Conservation (phyloP, 1,140 invertebrate species). For the Cydia strobilella region DNA sequence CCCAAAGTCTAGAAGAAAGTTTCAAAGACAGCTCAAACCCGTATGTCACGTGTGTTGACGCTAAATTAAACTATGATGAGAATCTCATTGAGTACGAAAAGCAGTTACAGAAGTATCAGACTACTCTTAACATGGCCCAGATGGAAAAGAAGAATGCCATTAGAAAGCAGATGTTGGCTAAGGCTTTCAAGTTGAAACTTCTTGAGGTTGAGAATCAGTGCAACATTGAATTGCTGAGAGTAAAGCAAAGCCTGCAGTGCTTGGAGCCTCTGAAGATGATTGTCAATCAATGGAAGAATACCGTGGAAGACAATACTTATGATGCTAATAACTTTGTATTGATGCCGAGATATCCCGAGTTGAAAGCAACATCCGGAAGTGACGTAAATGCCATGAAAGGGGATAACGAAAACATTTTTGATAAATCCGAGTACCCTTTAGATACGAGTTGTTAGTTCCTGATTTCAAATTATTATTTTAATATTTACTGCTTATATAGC, state of each 20-base stretch:
- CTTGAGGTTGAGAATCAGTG: conserved; percentile 81
- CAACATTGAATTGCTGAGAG: conserved; percentile 78
- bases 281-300: conserved; percentile 64
- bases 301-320: conserved; percentile 46
- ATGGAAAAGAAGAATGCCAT: conserved; percentile 73
- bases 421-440: conserved; percentile 1
- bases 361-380: conserved; percentile 47
- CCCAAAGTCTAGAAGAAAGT: not conserved
- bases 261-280: conserved; percentile 77
- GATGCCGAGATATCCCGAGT: conserved; percentile 65
- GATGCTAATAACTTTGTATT: conserved; percentile 64
- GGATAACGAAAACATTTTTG: conserved; percentile 35
- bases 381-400: conserved; percentile 44
- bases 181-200: conserved; percentile 75
- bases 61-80: conserved; percentile 63
- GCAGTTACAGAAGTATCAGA: conserved; percentile 69
- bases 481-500: not conserved
- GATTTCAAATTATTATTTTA: not conserved
- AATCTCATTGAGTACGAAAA: conserved; percentile 74
- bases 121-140: conserved; percentile 71
- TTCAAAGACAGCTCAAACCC: conserved; percentile 34
- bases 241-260: conserved; percentile 79
- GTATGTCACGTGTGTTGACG: conserved; percentile 55
- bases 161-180: conserved; percentile 74
- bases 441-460: not conserved